Base-by-base conservation (phyloP, 2,113 vertebrate species). In the Phaethon lepturus region DNA sequence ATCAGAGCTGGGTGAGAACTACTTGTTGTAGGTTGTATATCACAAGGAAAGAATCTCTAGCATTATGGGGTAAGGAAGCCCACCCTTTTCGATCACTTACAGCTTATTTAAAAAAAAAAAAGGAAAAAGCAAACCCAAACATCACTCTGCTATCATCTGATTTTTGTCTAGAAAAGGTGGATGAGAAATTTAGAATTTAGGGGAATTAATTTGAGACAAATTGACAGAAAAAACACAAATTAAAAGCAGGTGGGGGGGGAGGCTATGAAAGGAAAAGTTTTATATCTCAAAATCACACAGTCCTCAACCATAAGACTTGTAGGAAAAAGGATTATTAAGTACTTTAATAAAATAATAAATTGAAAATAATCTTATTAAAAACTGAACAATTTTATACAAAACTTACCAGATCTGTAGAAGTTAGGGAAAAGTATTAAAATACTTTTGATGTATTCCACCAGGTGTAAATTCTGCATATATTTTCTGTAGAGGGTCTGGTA, bases 71-170 rank as follows among this genome's bases (percentile, higher is more conserved):
- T 11, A 52, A 38, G 33, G 50, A 83, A 77, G 50, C 11, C 56
- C 13, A 69, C 50, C 50, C 22, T 64, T 77, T 77, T 52, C 33
- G 24, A 59, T 72, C 24, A 52, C 7, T 75, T 69, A 45, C 8
- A 83, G 28, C 28, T 63, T 56, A 63, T 55, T 19, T 8, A 7
- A 71, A 83, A 76, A 16, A 64, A n/a, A 22, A 12, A 40, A 9
- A 2, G 16, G 11, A n/a, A 38, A 38, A 38, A 38, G 38, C 38
- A 38, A 38, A 38, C 38, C 38, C 2, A 23, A 68, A 20, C 23
- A 15, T 4, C 10, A 5, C 22, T 52, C 7, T 53, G 20, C 17
- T 50, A 5, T 29, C 20, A 25, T 45, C 7, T 63, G 2, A 0
- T 44, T 17, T 90, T 69, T 52, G 28, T 16, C 35, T 63, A 53